phyloP scores from a whole-genome alignment of 2,113 vertebrate genomes.

The Macrotus californicus region DNA sequence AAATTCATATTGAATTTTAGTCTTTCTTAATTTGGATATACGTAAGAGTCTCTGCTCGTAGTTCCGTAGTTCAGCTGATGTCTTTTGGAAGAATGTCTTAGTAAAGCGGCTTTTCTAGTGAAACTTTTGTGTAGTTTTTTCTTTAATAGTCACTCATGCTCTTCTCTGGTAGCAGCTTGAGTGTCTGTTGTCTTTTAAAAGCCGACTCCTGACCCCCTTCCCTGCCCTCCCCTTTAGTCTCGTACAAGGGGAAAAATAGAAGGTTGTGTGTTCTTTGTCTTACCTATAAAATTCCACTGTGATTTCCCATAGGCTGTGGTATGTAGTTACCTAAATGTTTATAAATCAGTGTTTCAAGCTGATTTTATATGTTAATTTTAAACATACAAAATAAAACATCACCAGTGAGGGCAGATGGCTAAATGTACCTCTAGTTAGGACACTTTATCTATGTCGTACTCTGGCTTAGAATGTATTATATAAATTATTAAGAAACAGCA shows the following conservation, averaged over 20 bases:
- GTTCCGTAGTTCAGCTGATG: background rate
- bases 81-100: background rate
- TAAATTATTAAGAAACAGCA: background rate
- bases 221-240: background rate
- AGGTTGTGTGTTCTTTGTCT: background rate
- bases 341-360: background rate
- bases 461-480: background rate
- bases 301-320: background rate
- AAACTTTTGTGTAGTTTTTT: conserved; percentile 1
- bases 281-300: background rate
- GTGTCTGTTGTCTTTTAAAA: background rate
- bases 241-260: background rate
- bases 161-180: background rate
- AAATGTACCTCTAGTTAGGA: background rate
- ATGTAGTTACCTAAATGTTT: background rate
- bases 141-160: background rate
- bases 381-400: background rate
- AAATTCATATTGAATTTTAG: background rate
- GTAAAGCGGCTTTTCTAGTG: background rate
- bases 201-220: background rate
- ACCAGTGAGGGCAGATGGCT: background rate
- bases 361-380: background rate
- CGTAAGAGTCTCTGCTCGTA: background rate
- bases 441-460: background rate
- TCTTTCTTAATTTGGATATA: background rate